Conservation (phyloP, 2,888 invertebrate genomes). For the Chirona hameri region DNA sequence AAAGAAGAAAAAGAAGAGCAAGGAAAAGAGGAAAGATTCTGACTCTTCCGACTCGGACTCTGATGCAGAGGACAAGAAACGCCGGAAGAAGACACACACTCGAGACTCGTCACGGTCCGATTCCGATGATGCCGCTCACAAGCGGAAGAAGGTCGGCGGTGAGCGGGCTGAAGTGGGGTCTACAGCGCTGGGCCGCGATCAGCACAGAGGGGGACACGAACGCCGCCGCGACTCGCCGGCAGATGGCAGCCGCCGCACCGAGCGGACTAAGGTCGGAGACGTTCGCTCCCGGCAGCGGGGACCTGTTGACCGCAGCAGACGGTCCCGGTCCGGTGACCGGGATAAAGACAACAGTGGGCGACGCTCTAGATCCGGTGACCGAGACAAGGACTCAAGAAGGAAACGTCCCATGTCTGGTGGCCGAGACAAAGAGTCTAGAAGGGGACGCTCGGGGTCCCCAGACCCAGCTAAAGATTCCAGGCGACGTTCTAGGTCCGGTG, state of each 20-base stretch:
- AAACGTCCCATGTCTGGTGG: too few relatives aligned
- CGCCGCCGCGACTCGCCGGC: not conserved
- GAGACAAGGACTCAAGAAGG: too few relatives aligned
- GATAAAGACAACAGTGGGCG: too few relatives aligned
- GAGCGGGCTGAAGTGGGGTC: not conserved
- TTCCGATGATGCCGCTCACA: not conserved
- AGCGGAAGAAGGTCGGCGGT: not conserved
- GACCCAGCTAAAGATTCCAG: not conserved
- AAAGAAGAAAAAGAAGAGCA: slow-evolving; percentile 33
- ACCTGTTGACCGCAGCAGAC: not conserved
- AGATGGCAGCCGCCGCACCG: not conserved
- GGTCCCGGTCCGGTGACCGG: not conserved
- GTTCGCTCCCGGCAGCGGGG: not conserved
- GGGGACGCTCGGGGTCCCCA: not conserved
- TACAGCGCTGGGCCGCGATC: not conserved
- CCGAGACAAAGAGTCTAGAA: not conserved
- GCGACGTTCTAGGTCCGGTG: not conserved
- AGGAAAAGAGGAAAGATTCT: slow-evolving; percentile 31
- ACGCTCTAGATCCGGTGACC: too few relatives aligned
- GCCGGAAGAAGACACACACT: not conserved
- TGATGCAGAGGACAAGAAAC: not conserved
- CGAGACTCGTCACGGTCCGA: not conserved
- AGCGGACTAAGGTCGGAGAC: not conserved
- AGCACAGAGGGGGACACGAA: not conserved
- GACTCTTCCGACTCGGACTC: not conserved